Percentiles rank a stretch among this genome's conserved stretches.
phyloP scores from a whole-genome alignment of 2,113 vertebrate species.

The Tragulus kanchil region DNA sequence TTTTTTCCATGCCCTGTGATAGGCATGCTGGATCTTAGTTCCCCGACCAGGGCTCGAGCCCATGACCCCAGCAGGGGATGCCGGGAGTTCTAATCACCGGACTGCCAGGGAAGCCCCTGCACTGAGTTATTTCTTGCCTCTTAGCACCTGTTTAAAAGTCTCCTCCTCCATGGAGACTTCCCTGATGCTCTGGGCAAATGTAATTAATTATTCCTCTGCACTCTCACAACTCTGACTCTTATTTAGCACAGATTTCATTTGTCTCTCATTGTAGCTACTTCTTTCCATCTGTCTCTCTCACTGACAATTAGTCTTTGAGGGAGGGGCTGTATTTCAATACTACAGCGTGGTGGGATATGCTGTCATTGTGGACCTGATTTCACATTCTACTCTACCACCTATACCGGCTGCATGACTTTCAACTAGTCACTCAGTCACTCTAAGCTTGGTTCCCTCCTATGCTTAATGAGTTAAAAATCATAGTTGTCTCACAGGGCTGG shows the following conservation, averaged over 20 bases:
- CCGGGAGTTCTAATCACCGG: neutral
- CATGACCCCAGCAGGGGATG: neutral
- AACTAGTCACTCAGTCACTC: neutral
- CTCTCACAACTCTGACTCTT: neutral
- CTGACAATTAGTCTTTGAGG: neutral
- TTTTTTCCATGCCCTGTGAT: neutral
- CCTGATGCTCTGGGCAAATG: neutral
- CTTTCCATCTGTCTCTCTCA: neutral
- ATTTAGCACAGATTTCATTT: neutral
- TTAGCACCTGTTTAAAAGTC: neutral
- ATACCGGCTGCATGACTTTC: neutral
- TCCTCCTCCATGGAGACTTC: neutral
- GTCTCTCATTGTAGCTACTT: neutral
- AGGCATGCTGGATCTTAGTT: neutral
- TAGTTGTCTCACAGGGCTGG: neutral
- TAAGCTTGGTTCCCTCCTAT: neutral
- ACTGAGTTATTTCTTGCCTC: neutral
- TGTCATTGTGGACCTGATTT: neutral
- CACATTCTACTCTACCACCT: neutral
- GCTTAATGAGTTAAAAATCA: neutral
- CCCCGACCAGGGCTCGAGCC: neutral
- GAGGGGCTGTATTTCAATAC: neutral
- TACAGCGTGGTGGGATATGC: neutral
- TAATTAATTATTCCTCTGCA: neutral
- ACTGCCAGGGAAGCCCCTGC: neutral